Percentiles rank a stretch among this genome's conserved stretches.
phyloP scores from a whole-genome alignment of 2,888 invertebrate genomes.

The Amblyjoppa fuscipennis region DNA sequence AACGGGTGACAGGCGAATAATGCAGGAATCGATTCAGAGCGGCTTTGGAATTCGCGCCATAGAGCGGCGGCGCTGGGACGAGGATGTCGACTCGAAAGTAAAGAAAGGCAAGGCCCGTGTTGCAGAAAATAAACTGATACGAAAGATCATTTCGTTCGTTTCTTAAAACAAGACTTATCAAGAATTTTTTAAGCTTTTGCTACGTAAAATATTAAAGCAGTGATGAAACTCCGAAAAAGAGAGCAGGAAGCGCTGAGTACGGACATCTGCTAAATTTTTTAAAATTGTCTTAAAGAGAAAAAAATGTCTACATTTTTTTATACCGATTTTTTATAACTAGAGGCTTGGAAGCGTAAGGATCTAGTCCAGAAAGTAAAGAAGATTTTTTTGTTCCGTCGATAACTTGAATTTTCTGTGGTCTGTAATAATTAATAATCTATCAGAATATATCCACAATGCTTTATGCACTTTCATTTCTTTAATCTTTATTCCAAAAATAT shows the following conservation, averaged over 20 bases:
- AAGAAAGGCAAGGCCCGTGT: not conserved
- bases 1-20: slow-evolving; percentile 33
- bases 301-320: too few species aligned
- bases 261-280: not conserved
- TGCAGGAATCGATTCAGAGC: slow-evolving; percentile 34
- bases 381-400: not conserved
- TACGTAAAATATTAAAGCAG: not conserved
- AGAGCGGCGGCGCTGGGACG: not conserved
- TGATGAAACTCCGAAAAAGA: not conserved
- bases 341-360: not conserved
- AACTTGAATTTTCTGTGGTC: not conserved
- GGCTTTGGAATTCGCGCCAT: slow-evolving; percentile 43
- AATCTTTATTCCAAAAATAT: not conserved
- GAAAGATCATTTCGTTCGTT: not conserved
- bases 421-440: not conserved
- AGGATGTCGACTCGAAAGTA: not conserved
- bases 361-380: not conserved
- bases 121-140: not conserved
- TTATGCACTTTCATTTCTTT: not conserved
- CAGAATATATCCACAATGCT: not conserved
- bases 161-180: not conserved
- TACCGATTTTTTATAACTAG: not conserved
- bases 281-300: too few species aligned
- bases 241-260: not conserved
- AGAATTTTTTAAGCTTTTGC: not conserved